Percentiles rank a stretch among this genome's conserved stretches.
phyloP scores from a whole-genome alignment of 92 coral and sea anemone genomes.

The Scolanthus callimorphus region DNA sequence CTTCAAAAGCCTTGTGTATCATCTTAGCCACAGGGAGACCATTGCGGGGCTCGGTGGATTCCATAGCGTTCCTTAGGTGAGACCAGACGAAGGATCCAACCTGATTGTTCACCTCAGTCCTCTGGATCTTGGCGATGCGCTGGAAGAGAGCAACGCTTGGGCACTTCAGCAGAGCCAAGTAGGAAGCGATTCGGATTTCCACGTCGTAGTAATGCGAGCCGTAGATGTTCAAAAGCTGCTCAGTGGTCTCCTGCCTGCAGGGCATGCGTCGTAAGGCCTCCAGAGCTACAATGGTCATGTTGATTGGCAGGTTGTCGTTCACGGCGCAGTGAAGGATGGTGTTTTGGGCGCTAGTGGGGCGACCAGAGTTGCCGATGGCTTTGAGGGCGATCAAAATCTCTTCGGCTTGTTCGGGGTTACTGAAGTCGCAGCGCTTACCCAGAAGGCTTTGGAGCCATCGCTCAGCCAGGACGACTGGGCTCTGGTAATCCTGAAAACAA shows the following conservation, averaged over 20 bases:
- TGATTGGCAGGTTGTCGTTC: slow-evolving; percentile 56
- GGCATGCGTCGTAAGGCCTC: slow-evolving; percentile 97
- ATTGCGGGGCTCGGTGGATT: slow-evolving; percentile 93
- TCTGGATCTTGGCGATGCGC: slow-evolving; percentile 58
- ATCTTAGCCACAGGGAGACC: slow-evolving; percentile 84
- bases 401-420: slow-evolving; percentile 63
- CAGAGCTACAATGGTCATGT: slow-evolving; percentile 84
- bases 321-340: slow-evolving; percentile 75
- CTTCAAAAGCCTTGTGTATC: slow-evolving; percentile 78
- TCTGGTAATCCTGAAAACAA: slow-evolving; percentile 26
- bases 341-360: slow-evolving; percentile 58
- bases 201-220: slow-evolving; percentile 51
- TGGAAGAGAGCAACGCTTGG: slow-evolving; percentile 66
- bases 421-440: slow-evolving; percentile 58
- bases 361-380: slow-evolving; percentile 98
- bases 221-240: slow-evolving; percentile 61
- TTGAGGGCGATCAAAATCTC: slow-evolving; percentile 74
- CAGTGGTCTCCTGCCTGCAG: slow-evolving; percentile 44
- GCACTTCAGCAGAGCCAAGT: slow-evolving; percentile 80
- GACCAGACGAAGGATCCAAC: slow-evolving; percentile 99
- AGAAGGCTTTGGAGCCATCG: slow-evolving; percentile 51
- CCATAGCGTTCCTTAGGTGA: slow-evolving; percentile 93
- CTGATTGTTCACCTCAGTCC: slow-evolving; percentile 75
- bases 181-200: slow-evolving; percentile 85
- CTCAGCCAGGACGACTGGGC: slow-evolving; percentile 55